Evolutionary conservation across 2,888 invertebrate genomes (phyloP).

Genomic region (Troglohyphantes excavatus): DNA sequence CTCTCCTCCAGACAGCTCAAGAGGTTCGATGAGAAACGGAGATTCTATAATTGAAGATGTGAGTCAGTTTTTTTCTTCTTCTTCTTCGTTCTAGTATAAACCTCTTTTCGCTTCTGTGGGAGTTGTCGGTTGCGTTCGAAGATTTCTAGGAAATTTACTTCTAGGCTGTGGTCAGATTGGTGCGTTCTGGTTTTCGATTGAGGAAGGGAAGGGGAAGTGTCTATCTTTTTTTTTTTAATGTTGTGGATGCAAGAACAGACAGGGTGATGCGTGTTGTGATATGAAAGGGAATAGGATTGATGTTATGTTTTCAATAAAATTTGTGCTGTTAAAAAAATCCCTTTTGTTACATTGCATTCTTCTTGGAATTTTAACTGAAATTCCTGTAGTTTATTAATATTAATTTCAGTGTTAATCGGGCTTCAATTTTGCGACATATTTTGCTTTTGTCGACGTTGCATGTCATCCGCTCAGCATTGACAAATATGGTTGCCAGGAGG

Average conservation of each 20-base stretch:
- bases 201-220: background rate
- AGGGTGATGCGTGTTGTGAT: background rate
- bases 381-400: too few species aligned
- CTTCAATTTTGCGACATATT: too few species aligned
- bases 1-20: background rate
- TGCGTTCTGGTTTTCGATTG: background rate
- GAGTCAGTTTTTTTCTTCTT: background rate
- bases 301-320: too few species aligned
- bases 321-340: too few species aligned
- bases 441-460: too few species aligned
- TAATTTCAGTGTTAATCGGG: too few species aligned
- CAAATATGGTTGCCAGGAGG: too few species aligned
- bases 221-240: background rate
- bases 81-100: background rate
- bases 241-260: background rate
- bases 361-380: too few species aligned
- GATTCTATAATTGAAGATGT: conserved; percentile 33
- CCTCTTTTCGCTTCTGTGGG: conserved; percentile 17
- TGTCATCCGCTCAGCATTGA: too few species aligned
- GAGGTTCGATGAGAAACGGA: conserved; percentile 44
- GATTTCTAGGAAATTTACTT: conserved; percentile 20
- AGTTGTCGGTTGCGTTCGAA: background rate
- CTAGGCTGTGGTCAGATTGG: background rate
- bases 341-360: too few species aligned
- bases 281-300: too few species aligned